A percentile compares a stretch with the other conserved stretches of the same genome.
Conservation (phyloP, 2,888 invertebrate species). For the Acrocera orbiculus region DNA sequence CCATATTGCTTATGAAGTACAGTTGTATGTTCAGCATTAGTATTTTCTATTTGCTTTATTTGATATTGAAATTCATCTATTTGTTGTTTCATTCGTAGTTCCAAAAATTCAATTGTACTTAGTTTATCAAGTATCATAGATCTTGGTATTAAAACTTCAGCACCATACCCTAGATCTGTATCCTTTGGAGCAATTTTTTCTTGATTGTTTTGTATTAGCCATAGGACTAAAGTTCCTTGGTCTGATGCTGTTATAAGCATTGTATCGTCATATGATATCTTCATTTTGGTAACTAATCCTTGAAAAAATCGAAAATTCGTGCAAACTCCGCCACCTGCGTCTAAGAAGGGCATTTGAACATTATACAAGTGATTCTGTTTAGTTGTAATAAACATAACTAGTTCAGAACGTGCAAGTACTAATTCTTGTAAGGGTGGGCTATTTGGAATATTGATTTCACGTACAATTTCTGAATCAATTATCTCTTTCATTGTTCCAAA, state of each 20-base stretch:
- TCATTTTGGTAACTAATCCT: slow-evolving; percentile 40
- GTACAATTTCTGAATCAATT: slow-evolving; percentile 23
- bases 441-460: slow-evolving; percentile 23
- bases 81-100: slow-evolving; percentile 55
- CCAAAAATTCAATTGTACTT: slow-evolving; percentile 40
- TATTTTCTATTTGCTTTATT: slow-evolving; percentile 57
- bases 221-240: slow-evolving; percentile 68
- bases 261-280: slow-evolving; percentile 62
- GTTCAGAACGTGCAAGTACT: slow-evolving; percentile 57
- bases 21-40: slow-evolving; percentile 60
- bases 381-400: slow-evolving; percentile 67
- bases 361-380: slow-evolving; percentile 58
- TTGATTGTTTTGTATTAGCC: slow-evolving; percentile 61
- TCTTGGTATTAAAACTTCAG: slow-evolving; percentile 68
- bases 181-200: slow-evolving; percentile 48
- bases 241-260: slow-evolving; percentile 53
- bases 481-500: slow-evolving; percentile 27
- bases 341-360: slow-evolving; percentile 42
- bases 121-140: slow-evolving; percentile 65
- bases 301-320: slow-evolving; percentile 33
- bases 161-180: slow-evolving; percentile 56
- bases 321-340: slow-evolving; percentile 27
- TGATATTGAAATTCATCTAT: slow-evolving; percentile 80
- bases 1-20: slow-evolving; percentile 70
- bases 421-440: slow-evolving; percentile 27